A percentile compares a stretch with the other conserved stretches of the same genome.
These are phyloP conservation scores for Pemphigus obesinymphae DNA, from an alignment of 1,140 invertebrate species.

Conservation along the genomic window DNA sequence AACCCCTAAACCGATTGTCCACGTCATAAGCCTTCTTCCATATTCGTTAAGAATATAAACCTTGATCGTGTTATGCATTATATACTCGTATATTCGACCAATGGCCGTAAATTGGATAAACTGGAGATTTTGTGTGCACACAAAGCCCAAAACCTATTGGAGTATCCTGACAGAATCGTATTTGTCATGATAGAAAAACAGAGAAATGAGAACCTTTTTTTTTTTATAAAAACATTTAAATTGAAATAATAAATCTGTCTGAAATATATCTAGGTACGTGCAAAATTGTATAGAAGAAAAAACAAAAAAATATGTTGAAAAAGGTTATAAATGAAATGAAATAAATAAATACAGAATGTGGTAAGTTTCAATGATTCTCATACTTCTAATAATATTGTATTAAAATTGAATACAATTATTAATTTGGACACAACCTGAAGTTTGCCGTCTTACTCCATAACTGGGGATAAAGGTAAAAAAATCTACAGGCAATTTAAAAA, in stretches of 20 bases:
- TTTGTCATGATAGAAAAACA: no score
- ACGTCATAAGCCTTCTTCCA: constrained; percentile 14
- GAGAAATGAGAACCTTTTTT: no score
- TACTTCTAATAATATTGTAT: no score
- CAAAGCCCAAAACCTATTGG: background rate
- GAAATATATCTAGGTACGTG: background rate
- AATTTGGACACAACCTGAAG: no score
- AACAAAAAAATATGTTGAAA: no score
- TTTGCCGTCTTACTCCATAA: no score
- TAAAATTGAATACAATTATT: no score
- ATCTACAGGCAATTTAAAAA: no score
- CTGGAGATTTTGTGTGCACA: background rate
- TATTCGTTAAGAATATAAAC: constrained; percentile 2
- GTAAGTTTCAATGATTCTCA: no score
- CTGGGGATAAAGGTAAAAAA: no score
- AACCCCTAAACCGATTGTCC: constrained; percentile 23
- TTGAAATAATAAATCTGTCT: background rate
- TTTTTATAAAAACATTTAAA: background rate
- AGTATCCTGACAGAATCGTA: background rate
- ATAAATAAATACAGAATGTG: no score
- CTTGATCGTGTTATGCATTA: background rate
- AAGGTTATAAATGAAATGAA: no score
- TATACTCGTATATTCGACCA: constrained; percentile 15
- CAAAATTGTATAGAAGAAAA: background rate
- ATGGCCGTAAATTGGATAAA: constrained; percentile 12